phyloP scores from a whole-genome alignment of 2,797 vertebrate genomes.

The Hippopotamyrus pictus region DNA sequence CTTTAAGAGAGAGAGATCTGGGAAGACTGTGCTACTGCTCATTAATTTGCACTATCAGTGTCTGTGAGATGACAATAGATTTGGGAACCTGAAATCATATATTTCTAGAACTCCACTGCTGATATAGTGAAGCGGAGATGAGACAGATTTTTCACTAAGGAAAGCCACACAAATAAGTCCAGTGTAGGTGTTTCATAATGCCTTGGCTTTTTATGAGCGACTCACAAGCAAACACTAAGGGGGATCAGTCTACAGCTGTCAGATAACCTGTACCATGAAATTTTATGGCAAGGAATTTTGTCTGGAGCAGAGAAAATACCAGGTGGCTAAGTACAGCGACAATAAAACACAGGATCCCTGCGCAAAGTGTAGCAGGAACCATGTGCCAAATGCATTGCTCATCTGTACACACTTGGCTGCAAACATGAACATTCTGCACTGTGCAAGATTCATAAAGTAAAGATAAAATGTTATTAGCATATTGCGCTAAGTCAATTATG shows the following conservation, averaged over 20 bases:
- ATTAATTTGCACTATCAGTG: not conserved
- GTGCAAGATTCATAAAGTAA: not conserved
- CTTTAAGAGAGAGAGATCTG: not conserved
- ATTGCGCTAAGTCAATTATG: not conserved
- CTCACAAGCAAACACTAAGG: not conserved
- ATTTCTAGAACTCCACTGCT: not conserved
- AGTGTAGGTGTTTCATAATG: not conserved
- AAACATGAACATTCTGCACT: not conserved
- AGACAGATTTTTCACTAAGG: not conserved
- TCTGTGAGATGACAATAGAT: not conserved
- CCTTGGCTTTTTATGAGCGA: not conserved
- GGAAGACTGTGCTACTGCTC: not conserved
- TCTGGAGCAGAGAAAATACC: not conserved
- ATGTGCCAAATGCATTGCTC: not conserved
- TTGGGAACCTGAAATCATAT: not conserved
- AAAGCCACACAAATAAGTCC: not conserved
- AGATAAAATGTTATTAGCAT: not conserved
- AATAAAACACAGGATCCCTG: not conserved
- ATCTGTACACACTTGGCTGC: not conserved
- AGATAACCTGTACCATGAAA: not conserved
- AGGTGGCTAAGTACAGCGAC: not conserved
- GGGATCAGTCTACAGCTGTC: not conserved
- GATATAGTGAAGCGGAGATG: not conserved
- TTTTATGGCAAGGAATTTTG: not conserved
- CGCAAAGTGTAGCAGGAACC: not conserved